Evolutionary conservation across 2,113 vertebrate genomes (phyloP).

Genomic region (Geococcyx californianus): DNA sequence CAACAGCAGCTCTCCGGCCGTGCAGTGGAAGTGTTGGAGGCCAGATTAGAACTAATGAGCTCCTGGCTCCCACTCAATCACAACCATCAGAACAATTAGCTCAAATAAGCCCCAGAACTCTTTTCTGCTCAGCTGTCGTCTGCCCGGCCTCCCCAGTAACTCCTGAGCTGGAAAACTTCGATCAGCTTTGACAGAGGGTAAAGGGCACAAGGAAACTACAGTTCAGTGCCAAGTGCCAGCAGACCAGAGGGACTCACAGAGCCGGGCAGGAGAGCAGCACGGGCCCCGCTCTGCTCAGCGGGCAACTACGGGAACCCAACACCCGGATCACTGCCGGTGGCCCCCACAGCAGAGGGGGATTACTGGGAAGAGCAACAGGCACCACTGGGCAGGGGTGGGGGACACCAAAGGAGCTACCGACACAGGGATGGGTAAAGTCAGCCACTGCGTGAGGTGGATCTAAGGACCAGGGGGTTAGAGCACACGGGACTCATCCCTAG

Average conservation of each 20-base stretch:
- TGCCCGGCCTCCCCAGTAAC: background rate
- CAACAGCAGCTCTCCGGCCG: background rate
- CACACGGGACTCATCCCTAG: background rate
- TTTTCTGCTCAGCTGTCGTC: background rate
- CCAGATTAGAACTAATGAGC: constrained; percentile 38
- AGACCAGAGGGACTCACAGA: background rate
- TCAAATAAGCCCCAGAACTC: background rate
- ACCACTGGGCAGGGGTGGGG: background rate
- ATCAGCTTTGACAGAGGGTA: background rate
- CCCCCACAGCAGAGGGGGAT: accelerated
- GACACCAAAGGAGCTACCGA: background rate
- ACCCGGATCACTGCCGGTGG: accelerated
- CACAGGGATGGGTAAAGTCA: background rate
- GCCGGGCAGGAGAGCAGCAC: background rate
- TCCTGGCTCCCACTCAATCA: constrained; percentile 39
- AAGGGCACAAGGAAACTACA: background rate
- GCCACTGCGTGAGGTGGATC: accelerated
- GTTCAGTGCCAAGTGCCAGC: background rate
- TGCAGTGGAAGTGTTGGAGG: background rate
- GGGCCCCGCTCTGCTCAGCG: background rate
- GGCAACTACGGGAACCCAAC: background rate
- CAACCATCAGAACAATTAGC: constrained; percentile 37
- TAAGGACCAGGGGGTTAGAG: accelerated
- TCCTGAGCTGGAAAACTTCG: background rate
- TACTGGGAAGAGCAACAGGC: background rate